Base-by-base conservation (phyloP, 2,888 invertebrate genomes). In the Phengaris arion region DNA sequence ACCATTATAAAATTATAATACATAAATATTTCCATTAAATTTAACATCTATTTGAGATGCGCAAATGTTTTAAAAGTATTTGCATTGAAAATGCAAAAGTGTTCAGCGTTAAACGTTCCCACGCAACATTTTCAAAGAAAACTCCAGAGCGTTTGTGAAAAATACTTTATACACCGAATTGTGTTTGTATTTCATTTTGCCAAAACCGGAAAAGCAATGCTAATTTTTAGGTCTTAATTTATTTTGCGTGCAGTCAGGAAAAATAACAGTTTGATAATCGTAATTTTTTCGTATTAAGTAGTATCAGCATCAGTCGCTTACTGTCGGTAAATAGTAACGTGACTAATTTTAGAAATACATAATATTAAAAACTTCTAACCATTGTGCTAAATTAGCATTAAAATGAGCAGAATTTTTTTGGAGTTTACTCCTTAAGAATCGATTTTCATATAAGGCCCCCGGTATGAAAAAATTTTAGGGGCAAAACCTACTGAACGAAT, bases 91-190 rank as follows among this genome's bases (percentile, higher is more conserved):
- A 74, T 75, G 70, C 57, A 75, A 75, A 69, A 75, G 55, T 48
- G 68, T 81, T 81, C 80, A 81, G 68, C 79, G 77, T 76, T 75
- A 81, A 86, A 84, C 83, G 81, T 83, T 85, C 83, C 83, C 85
- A 86, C 85, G 86, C 85, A 84, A 85, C 83, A 84, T 86, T 87
- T 86, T 83, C 79, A 85, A 84, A 85, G 86, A 82, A 88, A 87
- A 83, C 82, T 82, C 77, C 74, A 81, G 82, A 82, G 80, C 81
- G 84, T 83, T 86, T 82, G 81, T 82, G 79, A 79, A 83, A 82
- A 74, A 74, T 51, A 59, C 74, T 74, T 74, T 22, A 68, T 64
- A 64, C 64, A 45, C 64, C 64, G 45, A 64, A 64, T 64, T 45
- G 64, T 64, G 64, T 64, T 64, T 64, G 64, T 64, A 45, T 64